A percentile compares a stretch with the other conserved stretches of the same genome.
Evolutionary conservation across 1,140 invertebrate genomes (phyloP).

Genomic region (Trachymyrmex cornetzi): DNA sequence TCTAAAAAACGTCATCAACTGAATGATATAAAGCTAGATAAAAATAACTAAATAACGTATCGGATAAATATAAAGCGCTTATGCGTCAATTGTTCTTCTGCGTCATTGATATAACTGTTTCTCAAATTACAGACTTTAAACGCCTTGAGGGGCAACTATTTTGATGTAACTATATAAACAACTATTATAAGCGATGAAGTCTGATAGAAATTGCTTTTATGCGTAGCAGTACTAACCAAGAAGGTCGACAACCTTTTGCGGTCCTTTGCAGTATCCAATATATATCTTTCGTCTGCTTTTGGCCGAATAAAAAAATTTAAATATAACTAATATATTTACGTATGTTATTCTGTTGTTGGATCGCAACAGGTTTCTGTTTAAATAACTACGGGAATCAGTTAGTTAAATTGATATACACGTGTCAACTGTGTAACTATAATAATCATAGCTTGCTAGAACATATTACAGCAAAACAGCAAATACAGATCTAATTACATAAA

Average conservation of each 20-base stretch:
- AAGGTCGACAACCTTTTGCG: constrained; percentile 42
- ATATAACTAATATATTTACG: constrained; percentile 17
- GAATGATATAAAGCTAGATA: constrained; percentile 49
- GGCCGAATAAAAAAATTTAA: constrained; percentile 16
- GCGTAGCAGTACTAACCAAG: constrained; percentile 49
- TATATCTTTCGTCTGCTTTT: constrained; percentile 25
- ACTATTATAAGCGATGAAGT: constrained; percentile 53
- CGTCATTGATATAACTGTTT: constrained; percentile 23
- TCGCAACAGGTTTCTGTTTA: constrained; percentile 55
- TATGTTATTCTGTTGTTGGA: constrained; percentile 17
- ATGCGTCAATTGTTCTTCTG: constrained; percentile 5
- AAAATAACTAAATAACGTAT: constrained; percentile 55
- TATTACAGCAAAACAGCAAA: constrained; percentile 59
- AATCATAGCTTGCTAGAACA: constrained; percentile 44
- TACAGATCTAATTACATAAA: constrained; percentile 52
- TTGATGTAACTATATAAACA: constrained; percentile 40
- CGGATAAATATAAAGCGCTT: constrained; percentile 42
- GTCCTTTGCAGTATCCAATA: constrained; percentile 38
- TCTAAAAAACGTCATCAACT: constrained; percentile 44
- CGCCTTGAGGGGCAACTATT: constrained; percentile 30
- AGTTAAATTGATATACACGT: constrained; percentile 22
- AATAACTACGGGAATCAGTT: constrained; percentile 35
- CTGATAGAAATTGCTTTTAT: constrained; percentile 44
- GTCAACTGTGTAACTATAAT: constrained; percentile 43
- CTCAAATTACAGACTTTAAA: background rate